Base-by-base conservation (phyloP, 2,113 vertebrate genomes). In the Albula glossodonta region DNA sequence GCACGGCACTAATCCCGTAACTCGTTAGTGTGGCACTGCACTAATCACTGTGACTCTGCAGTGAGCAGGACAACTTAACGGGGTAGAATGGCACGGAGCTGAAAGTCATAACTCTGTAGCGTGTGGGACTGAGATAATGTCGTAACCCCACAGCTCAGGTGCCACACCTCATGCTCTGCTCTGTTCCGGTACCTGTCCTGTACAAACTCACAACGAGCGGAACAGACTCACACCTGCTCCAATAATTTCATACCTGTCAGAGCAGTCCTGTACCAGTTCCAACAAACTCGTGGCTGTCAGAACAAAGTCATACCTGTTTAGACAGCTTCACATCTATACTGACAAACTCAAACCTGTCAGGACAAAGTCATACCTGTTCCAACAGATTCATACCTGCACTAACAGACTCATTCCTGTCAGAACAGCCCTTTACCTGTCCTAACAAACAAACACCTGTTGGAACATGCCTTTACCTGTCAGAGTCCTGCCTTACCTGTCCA, bases 401-500 rank as follows among this genome's bases (percentile, higher is more conserved):
- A 70, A n/a, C 25, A 48, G 78, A 12, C 9, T 31, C 2, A 79
- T 50, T 48, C 48, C 31, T 5, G 9, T 78, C 22, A 11, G 17
- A 41, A 31, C 48, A 49, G 48, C 48, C 6, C 2, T 15, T 2
- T 48, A 49, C 13, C 77, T 22, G 13, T 80, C 48, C 17, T 1
- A 74, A 74, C 7, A 74, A 7, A 48, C 8, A 2, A 4, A 49
- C 22, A 78, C 77, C 8, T 56, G 2, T n/a, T 17, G 13, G 2
- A 56, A 41, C 51, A 56, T 2, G 5, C 5, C 31, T 22, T 13
- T n/a, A 22, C 25, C 51, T 52, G 19, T 63, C 22, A 49, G 22
- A 84, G 49, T 17, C 31, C 5, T 48, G 8, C 41, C 89, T 84
- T 89, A 96, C 95, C 94, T 93, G 93, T 6, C 91, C 89, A 66